Base-by-base conservation (phyloP, 23 tunicate genomes). In the Halocynthia roretzi region DNA sequence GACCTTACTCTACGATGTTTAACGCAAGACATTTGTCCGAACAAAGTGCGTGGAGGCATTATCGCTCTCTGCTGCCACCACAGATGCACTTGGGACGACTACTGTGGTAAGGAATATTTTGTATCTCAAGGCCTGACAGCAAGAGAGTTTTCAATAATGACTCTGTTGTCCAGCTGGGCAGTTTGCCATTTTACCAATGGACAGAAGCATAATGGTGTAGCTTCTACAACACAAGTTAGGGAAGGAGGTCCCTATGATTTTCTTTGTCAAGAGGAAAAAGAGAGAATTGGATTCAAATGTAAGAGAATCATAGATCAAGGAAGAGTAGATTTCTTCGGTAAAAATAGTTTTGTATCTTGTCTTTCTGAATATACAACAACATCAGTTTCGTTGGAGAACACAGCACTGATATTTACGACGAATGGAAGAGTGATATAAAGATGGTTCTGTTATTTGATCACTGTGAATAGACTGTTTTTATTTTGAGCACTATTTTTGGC, bases 21-120 rank as follows among this genome's bases (percentile, higher is more conserved):
- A 53, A 49, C 6, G 64, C 54, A 53, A 20, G n/a, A 22, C 20
- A 49, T 17, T 12, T 22, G 52, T 49, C 10, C 54, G 49, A 10
- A 10, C 14, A 53, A 10, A 8, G 54, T 74, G 54, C 49, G 23
- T 53, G 78, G 78, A 0, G 62, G 58, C 8, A 1, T 74, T 5
- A 74, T 74, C 6, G 78, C 78, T 20, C 67, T 74, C 20, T 74
- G 78, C 66, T 74, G 78, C 56, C 78, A 74, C 18, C 78, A 74
- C 22, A 20, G 78, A 10, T 52, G 22, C 22, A 52, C 19, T 52
- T 74, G 78, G 78, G 14, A 20, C 9, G 60, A 74, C 19, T 74
- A 74, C 7, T 52, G 54, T 7, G 78, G 78, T 0, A 74, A 74
- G 56, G 62, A 74, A 8, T 74, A 50, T 22, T 54, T 74, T 74